phyloP scores from a whole-genome alignment of 2,113 vertebrate genomes.

The Trichechus manatus region DNA sequence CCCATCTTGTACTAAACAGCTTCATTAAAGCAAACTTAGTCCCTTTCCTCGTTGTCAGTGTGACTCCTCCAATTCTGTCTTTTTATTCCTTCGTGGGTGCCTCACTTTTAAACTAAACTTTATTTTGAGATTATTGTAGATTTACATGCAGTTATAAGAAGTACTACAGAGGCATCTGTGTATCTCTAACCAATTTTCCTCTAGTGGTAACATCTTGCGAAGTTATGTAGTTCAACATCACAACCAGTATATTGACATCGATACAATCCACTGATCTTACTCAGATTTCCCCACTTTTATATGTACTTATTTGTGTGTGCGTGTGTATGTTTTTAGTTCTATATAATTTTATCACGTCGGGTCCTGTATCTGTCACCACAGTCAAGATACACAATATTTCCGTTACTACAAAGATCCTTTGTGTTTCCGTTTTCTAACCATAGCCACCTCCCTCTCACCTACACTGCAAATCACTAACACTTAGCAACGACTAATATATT shows the following conservation, averaged over 20 bases:
- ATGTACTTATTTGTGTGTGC: neutral
- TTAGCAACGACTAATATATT: neutral
- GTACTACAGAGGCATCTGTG: neutral
- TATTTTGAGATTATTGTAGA: conserved; percentile 15
- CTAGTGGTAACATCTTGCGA: neutral
- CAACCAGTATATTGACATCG: neutral
- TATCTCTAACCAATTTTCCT: neutral
- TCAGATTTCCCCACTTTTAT: neutral
- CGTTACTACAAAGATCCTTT: neutral
- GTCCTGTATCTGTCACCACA: neutral
- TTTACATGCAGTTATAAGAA: neutral
- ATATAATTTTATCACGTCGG: neutral
- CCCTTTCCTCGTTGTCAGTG: neutral
- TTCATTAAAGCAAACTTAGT: neutral
- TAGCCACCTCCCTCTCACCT: neutral
- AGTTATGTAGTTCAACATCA: neutral
- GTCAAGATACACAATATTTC: neutral
- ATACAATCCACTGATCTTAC: neutral
- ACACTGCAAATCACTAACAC: neutral
- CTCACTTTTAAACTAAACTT: neutral
- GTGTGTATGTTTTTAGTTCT: conserved; percentile 10
- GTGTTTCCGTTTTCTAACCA: neutral
- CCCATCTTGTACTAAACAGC: neutral
- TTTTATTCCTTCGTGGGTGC: neutral
- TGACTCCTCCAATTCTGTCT: neutral